Evolutionary conservation across 2,797 vertebrate genomes (phyloP).

Genomic region (Cuculus canorus): DNA sequence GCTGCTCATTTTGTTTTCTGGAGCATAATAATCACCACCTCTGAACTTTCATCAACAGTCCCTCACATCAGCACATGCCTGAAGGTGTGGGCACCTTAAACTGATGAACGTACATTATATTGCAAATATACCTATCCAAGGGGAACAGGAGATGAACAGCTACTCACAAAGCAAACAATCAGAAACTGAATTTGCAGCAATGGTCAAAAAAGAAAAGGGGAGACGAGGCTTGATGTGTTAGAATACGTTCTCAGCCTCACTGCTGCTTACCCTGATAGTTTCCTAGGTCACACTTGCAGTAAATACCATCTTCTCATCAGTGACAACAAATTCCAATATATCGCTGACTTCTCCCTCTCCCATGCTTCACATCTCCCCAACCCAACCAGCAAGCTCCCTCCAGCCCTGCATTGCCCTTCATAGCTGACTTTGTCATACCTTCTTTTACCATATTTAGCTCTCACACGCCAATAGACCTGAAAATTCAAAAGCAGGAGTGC

Average conservation of each 20-base stretch:
- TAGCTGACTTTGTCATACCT: accelerated
- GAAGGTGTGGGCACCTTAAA: not conserved
- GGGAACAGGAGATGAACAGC: not conserved
- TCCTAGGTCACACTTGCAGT: not conserved
- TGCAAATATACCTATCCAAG: not conserved
- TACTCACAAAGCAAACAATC: not conserved
- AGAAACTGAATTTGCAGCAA: not conserved
- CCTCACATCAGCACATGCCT: not conserved
- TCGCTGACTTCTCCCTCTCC: not conserved
- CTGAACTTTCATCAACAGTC: not conserved
- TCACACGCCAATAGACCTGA: too few relatives aligned
- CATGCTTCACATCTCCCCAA: not conserved
- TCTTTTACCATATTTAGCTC: not conserved
- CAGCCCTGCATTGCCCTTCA: not conserved
- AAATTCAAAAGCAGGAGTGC: not conserved
- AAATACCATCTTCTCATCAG: not conserved
- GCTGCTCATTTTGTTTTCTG: not conserved
- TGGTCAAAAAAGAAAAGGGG: not conserved
- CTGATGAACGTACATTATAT: not conserved
- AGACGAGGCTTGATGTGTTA: not conserved
- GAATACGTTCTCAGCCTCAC: not conserved
- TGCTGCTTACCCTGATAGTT: not conserved
- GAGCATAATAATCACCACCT: not conserved
- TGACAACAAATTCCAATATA: not conserved
- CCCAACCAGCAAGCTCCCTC: not conserved